Evolutionary conservation across 1,140 invertebrate species (phyloP), one percentile per base, ranked within the genome.

Genomic region (Uloborus diversus): DNA sequence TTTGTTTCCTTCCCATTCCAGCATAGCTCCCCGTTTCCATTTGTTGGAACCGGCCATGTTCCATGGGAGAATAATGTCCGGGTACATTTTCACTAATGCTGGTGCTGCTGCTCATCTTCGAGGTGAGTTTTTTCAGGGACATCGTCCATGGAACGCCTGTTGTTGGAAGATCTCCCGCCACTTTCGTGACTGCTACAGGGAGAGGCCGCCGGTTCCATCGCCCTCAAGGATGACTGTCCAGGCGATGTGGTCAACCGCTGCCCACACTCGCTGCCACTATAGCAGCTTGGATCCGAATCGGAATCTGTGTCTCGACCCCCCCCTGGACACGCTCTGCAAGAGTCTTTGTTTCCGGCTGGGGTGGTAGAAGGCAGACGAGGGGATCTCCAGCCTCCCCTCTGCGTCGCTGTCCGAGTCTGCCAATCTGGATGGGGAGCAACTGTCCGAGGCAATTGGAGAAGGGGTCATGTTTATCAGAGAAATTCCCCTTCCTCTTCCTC

Each of bases 71-170:
- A 53, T 47, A 35, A 3, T 32, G 49, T 56, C 59, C 64, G 14
- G 37, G 47, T 51, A 20, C 7, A 13, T 47, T 64, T 37, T 81
- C 79, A 49, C 42, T 90, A 9, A 83, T 78, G 56, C 91, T 89
- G 14, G 90, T 90, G 83, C 90, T 91, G 84, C 89, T 91, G 85
- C 92, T 91, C 89, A 92, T 93, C 86, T 94, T 94, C 73, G 92
- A 93, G 64, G 92, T 93, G 82, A 94, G 88, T 85, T 92, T 89
- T 86, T 94, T 94, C n/a, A 94, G n/a, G 88, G 5, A 94, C 93
- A 88, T 94, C 92, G 88, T 94, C 93, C 93, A 94, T 94, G n/a
- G 92, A 92, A 83, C 81, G 71, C 57, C 82, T 76, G 65, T 66
- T 76, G 65, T 66, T 64, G 27, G 69, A 79, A 25, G 75, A 79